Percentiles rank a stretch among this genome's conserved stretches.
These are phyloP conservation scores for Drosophila athabasca DNA, from an alignment of 1,140 invertebrate genomes.

Conservation along the genomic window DNA sequence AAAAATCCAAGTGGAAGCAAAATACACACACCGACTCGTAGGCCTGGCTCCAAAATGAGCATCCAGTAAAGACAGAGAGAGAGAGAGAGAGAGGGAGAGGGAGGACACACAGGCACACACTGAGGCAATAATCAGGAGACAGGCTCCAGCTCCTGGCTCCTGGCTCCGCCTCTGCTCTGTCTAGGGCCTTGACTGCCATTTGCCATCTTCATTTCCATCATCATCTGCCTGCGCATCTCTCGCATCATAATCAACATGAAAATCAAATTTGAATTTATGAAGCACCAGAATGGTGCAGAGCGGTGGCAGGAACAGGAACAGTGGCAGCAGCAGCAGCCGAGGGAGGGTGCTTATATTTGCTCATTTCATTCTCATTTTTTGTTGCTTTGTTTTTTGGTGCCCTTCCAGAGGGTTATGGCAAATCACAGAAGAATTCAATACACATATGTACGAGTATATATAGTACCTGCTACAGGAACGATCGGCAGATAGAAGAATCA, in stretches of 20 bases:
- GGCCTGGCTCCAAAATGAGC: too few relatives aligned
- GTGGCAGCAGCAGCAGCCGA: slow-evolving; percentile 6
- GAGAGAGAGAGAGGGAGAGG: too few relatives aligned
- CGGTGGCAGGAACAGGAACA: slow-evolving; percentile 11
- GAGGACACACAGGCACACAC: neutral
- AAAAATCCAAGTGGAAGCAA: slow-evolving; percentile 61
- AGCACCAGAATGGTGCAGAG: slow-evolving; percentile 47
- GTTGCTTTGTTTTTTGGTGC: slow-evolving; percentile 6
- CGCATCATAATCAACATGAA: slow-evolving; percentile 81
- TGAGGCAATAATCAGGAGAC: slow-evolving; percentile 30
- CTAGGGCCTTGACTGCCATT: slow-evolving; percentile 51
- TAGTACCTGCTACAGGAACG: too few relatives aligned
- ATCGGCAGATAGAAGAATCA: too few relatives aligned
- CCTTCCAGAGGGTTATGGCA: too few relatives aligned
- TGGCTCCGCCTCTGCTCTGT: slow-evolving; percentile 10
- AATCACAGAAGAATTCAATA: too few relatives aligned
- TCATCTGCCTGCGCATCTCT: slow-evolving; percentile 60
- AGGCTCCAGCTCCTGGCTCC: neutral
- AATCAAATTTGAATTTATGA: slow-evolving; percentile 82
- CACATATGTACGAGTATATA: too few relatives aligned
- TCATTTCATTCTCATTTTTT: slow-evolving; percentile 62
- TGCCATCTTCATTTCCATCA: slow-evolving; percentile 77
- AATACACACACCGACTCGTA: slow-evolving; percentile 18
- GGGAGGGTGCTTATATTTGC: slow-evolving; percentile 66
- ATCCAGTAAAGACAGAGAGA: too few relatives aligned